phyloP scores from a whole-genome alignment of 1,140 invertebrate genomes.

The Cephus cinctus region DNA sequence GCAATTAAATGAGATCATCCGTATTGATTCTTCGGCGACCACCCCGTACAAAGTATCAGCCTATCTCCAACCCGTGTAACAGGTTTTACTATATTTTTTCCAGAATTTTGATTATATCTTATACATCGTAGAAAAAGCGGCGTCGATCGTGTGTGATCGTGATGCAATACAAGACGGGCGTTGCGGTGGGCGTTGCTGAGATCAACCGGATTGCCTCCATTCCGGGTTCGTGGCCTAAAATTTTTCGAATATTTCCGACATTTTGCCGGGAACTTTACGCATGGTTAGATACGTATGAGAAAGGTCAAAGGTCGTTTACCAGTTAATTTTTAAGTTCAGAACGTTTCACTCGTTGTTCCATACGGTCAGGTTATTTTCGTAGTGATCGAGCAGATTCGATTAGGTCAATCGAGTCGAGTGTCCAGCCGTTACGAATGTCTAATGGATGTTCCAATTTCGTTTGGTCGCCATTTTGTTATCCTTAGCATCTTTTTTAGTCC shows the following conservation, averaged over 20 bases:
- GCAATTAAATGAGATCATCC: conserved; percentile 31
- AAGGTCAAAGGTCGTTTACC: too few relatives aligned
- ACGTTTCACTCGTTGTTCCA: too few relatives aligned
- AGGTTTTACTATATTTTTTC: conserved; percentile 30
- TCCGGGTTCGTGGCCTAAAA: conserved; percentile 21
- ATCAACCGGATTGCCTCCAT: conserved; percentile 31
- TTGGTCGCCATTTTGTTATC: too few relatives aligned
- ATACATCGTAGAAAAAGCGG: conserved; percentile 8
- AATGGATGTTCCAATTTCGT: too few relatives aligned
- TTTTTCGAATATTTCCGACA: conserved; percentile 7
- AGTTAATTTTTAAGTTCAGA: too few relatives aligned
- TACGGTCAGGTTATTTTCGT: too few relatives aligned
- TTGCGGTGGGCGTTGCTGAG: conserved; percentile 25
- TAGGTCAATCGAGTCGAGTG: too few relatives aligned
- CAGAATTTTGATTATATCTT: conserved; percentile 33
- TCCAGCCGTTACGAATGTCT: too few relatives aligned
- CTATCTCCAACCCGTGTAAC: conserved; percentile 11
- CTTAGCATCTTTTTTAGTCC: too few relatives aligned
- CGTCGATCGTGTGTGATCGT: conserved; percentile 25
- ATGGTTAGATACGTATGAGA: too few relatives aligned
- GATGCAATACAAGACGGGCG: conserved; percentile 27
- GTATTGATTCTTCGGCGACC: conserved; percentile 19
- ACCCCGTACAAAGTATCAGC: conserved; percentile 24
- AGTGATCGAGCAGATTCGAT: too few relatives aligned
- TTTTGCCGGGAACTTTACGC: conserved; percentile 6